Evolutionary conservation across 2,113 vertebrate genomes (phyloP).

Genomic region (Rhombomys opimus): DNA sequence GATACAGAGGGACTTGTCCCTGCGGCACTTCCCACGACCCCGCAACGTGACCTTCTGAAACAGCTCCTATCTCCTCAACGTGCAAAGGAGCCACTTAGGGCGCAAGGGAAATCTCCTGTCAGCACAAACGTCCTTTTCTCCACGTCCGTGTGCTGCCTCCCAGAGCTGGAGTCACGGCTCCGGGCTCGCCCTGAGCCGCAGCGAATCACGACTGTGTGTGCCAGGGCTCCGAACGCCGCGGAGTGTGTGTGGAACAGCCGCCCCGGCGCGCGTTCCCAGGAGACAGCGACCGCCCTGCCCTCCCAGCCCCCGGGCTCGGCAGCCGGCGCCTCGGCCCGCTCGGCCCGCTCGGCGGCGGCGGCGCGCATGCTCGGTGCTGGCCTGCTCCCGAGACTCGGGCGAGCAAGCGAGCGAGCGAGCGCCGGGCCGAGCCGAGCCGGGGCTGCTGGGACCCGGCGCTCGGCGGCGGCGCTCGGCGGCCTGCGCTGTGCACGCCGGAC

Average conservation of each 20-base stretch:
- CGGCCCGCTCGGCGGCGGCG: background rate
- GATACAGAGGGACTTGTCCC: background rate
- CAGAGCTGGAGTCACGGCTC: background rate
- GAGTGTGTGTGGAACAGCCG: background rate
- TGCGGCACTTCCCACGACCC: background rate
- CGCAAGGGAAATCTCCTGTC: background rate
- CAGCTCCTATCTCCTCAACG: background rate
- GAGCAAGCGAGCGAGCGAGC: background rate
- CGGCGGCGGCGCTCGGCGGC: slow-evolving; percentile 2
- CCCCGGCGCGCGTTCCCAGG: background rate
- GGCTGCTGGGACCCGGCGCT: slow-evolving; percentile 2
- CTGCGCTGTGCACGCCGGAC: background rate
- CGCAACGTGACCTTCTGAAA: background rate
- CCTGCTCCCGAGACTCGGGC: background rate
- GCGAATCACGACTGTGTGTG: accelerated
- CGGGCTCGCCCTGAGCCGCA: background rate
- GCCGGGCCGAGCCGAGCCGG: background rate
- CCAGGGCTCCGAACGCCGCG: too few species aligned
- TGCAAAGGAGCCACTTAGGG: background rate
- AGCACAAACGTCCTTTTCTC: background rate
- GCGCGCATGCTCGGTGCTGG: slow-evolving; percentile 73
- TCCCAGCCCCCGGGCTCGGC: background rate
- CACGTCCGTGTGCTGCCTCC: background rate
- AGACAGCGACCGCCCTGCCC: background rate
- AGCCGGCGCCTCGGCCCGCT: background rate